These are phyloP conservation scores for Chitala chitala DNA, from an alignment of 2,113 vertebrate species.

Conservation along the genomic window DNA sequence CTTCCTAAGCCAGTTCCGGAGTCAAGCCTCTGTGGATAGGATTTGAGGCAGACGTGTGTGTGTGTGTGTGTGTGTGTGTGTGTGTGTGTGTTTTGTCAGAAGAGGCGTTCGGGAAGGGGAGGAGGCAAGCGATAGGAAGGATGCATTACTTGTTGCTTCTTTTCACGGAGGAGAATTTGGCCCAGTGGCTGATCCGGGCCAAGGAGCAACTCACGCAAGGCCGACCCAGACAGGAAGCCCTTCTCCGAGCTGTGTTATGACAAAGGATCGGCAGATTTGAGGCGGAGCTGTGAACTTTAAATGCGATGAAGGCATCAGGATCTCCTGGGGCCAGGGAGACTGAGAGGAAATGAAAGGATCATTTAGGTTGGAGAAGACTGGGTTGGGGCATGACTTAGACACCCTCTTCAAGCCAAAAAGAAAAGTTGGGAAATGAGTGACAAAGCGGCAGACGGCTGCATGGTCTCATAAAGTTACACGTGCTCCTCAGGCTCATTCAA, in stretches of 20 bases:
- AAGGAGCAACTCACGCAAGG: conserved; percentile 62
- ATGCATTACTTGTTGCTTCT: conserved; percentile 38
- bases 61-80: conserved; percentile 44
- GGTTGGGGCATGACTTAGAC: conserved; percentile 41
- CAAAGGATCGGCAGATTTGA: conserved; percentile 74
- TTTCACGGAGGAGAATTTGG: conserved; percentile 57
- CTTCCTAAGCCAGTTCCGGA: conserved; percentile 95
- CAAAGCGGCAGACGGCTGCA: neutral
- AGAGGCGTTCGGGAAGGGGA: conserved; percentile 43
- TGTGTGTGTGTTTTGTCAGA: conserved; percentile 28
- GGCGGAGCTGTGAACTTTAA: conserved; percentile 77
- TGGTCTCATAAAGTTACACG: no score
- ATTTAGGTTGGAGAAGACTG: conserved; percentile 70
- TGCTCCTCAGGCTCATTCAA: neutral
- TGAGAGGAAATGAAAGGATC: conserved; percentile 94
- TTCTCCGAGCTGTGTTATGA: conserved; percentile 72
- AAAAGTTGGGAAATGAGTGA: conserved; percentile 17
- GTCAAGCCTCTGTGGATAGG: conserved; percentile 70
- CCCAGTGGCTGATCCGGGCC: conserved; percentile 63
- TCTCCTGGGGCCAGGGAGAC: conserved; percentile 69
- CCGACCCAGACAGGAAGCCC: conserved; percentile 74
- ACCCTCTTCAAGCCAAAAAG: conserved; percentile 25
- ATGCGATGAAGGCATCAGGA: conserved; percentile 58
- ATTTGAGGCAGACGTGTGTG: conserved; percentile 31
- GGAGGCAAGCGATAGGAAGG: conserved; percentile 26